These are phyloP conservation scores for Trichosurus vulpecula DNA, from an alignment of 2,797 vertebrate species.

Conservation along the genomic window DNA sequence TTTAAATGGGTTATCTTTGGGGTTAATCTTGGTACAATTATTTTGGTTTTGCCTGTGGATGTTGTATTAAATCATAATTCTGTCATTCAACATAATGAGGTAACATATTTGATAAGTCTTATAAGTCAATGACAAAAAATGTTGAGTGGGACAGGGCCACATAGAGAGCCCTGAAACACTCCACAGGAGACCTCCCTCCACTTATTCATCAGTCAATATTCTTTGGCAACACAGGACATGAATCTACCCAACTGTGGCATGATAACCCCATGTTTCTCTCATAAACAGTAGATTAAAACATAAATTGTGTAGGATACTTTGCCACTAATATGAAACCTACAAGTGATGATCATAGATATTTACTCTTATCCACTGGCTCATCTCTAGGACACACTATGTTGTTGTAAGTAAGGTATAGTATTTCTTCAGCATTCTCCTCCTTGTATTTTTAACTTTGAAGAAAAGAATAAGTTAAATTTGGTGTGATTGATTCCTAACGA, in stretches of 20 bases:
- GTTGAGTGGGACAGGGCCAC: neutral
- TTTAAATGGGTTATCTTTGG: neutral
- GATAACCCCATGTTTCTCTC: neutral
- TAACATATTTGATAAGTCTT: neutral
- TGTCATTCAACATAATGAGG: neutral
- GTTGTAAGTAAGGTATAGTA: neutral
- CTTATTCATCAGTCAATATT: neutral
- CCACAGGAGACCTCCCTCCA: neutral
- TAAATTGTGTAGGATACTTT: neutral
- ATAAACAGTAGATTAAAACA: neutral
- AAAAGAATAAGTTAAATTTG: neutral
- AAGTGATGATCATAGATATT: neutral
- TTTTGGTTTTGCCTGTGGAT: neutral
- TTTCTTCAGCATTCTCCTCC: neutral
- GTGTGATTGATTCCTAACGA: neutral
- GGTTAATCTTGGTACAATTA: neutral
- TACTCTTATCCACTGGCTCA: neutral
- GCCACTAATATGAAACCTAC: neutral
- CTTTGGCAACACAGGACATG: neutral
- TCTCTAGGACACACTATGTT: neutral
- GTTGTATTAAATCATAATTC: neutral
- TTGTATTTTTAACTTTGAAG: neutral
- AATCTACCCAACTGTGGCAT: neutral
- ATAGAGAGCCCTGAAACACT: neutral
- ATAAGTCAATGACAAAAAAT: neutral